Evolutionary conservation across 2,888 invertebrate species (phyloP).

Genomic region (Lithophane semibrunnea): DNA sequence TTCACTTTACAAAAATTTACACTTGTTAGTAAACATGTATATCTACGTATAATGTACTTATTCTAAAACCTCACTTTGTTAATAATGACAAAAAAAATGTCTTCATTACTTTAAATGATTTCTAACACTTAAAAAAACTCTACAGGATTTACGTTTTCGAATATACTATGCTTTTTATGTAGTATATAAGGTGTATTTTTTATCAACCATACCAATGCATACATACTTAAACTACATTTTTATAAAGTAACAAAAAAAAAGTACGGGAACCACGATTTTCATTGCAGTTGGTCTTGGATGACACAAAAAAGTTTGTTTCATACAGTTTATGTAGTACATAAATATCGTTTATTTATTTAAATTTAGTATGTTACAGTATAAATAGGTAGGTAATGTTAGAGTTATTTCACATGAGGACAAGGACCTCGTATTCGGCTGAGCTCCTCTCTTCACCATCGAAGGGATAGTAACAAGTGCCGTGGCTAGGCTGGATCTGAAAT

Average conservation of each 20-base stretch:
- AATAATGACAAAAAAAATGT: not conserved
- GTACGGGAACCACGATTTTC: not conserved
- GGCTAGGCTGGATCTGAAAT: slow-evolving; percentile 92
- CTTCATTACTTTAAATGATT: not conserved
- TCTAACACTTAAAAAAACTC: not conserved
- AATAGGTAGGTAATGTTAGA: slow-evolving; percentile 42
- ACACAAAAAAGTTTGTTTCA: no score
- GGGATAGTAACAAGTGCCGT: slow-evolving; percentile 92
- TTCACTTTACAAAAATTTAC: not conserved
- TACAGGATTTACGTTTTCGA: slow-evolving; percentile 1
- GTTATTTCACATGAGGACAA: slow-evolving; percentile 87
- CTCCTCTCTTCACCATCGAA: slow-evolving; percentile 92
- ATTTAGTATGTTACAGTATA: slow-evolving; percentile 44
- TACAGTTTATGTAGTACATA: not conserved
- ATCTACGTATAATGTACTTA: slow-evolving; percentile 17
- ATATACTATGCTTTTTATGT: not conserved
- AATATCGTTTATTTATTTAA: slow-evolving; percentile 23
- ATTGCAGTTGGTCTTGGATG: not conserved
- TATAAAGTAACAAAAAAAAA: not conserved
- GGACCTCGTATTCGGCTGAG: slow-evolving; percentile 92
- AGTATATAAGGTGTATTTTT: not conserved
- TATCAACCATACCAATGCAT: not conserved
- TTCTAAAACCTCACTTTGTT: not conserved
- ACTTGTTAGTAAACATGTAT: slow-evolving; percentile 14
- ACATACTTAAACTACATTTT: not conserved